Evolutionary conservation across 2,113 vertebrate genomes (phyloP).

Genomic region (Myrmophylax atrothorax): DNA sequence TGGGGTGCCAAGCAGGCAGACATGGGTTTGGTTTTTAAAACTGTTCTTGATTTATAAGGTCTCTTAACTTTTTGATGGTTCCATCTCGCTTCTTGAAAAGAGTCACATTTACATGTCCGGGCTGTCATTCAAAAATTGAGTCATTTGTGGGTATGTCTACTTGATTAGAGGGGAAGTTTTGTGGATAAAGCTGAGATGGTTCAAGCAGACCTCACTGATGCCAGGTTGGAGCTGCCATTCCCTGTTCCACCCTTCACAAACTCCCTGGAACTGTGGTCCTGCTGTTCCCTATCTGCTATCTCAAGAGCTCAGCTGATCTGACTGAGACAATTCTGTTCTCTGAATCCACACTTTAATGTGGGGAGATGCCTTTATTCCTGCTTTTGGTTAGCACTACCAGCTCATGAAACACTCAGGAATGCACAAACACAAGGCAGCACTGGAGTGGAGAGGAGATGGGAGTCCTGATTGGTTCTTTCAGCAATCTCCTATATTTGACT

Average conservation of each 20-base stretch:
- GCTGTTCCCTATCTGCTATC: background rate
- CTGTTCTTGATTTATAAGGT: background rate
- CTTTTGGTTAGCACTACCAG: background rate
- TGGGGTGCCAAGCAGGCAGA: background rate
- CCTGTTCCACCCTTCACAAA: background rate
- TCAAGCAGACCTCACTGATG: fast-evolving
- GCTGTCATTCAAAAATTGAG: background rate
- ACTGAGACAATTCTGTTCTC: background rate
- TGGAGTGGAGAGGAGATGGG: background rate
- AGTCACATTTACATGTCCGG: background rate
- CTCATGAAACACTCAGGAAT: background rate
- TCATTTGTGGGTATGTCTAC: background rate
- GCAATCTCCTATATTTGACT: background rate
- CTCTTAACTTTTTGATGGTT: background rate
- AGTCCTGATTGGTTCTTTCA: background rate
- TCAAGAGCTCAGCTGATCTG: background rate
- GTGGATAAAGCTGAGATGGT: background rate
- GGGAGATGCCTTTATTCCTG: background rate
- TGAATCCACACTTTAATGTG: background rate
- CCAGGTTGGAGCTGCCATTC: background rate
- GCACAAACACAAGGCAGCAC: background rate
- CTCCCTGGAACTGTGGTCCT: background rate
- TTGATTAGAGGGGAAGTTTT: background rate
- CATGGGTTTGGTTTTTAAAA: background rate
- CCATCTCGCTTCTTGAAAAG: background rate